A percentile compares a stretch with the other conserved stretches of the same genome.
Evolutionary conservation across 1,140 invertebrate species (phyloP).

Genomic region (Pseudomyrmex concolor): DNA sequence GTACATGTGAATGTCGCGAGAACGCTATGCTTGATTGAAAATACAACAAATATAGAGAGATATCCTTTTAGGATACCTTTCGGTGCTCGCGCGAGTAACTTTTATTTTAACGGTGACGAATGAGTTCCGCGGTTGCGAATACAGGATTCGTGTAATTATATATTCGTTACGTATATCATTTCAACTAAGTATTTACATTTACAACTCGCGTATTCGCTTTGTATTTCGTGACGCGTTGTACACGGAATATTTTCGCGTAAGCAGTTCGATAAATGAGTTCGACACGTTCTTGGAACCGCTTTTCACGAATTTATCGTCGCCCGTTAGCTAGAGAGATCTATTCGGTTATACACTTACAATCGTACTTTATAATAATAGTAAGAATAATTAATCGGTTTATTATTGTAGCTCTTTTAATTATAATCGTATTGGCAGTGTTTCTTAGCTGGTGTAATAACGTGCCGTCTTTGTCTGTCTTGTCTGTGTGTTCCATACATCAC

Average conservation of each 20-base stretch:
- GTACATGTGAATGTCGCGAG: conserved; percentile 16
- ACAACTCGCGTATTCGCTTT: conserved; percentile 20
- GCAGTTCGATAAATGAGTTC: not conserved
- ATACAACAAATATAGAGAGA: conserved; percentile 46
- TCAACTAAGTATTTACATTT: conserved; percentile 73
- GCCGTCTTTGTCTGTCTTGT: conserved; percentile 34
- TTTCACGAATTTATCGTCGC: conserved; percentile 19
- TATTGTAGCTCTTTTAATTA: conserved; percentile 80
- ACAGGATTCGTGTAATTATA: conserved; percentile 33
- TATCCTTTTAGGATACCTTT: conserved; percentile 33
- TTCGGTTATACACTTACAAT: conserved; percentile 68
- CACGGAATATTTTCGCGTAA: not conserved
- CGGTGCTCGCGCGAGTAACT: conserved; percentile 34
- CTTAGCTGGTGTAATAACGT: conserved; percentile 76
- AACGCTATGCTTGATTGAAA: conserved; percentile 8
- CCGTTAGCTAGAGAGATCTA: conserved; percentile 74
- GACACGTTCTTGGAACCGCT: conserved; percentile 11
- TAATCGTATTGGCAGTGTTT: conserved; percentile 83
- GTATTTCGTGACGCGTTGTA: not conserved
- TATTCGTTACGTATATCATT: conserved; percentile 62
- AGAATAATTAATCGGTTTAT: conserved; percentile 74
- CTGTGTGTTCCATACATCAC: conserved; percentile 29
- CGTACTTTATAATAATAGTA: conserved; percentile 70
- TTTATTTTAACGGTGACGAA: not conserved
- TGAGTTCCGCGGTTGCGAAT: conserved; percentile 13